A percentile compares a stretch with the other conserved stretches of the same genome.
Conservation (phyloP, 1,140 invertebrate genomes). For the Philopotamus ludificatus region DNA sequence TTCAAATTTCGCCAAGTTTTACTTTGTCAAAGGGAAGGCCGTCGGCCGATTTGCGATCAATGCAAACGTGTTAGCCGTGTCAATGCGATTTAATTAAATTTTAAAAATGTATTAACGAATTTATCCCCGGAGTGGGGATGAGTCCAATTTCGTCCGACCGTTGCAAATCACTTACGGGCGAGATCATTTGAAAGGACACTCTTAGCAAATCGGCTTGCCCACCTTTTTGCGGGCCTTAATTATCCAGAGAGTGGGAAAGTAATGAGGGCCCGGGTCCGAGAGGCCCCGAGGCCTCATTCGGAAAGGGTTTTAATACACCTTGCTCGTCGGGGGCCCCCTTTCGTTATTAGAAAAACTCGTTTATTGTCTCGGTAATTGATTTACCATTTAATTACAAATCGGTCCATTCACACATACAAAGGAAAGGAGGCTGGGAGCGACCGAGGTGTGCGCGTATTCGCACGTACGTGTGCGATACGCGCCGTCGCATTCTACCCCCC, state of each 20-base stretch:
- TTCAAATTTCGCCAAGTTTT: not conserved
- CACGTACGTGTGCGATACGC: too few relatives aligned
- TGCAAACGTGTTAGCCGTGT: not conserved
- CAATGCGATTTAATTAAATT: not conserved
- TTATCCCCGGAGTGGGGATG: not conserved
- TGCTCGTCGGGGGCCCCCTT: not conserved
- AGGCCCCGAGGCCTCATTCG: not conserved
- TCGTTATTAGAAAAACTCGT: not conserved
- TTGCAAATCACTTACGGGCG: constrained; percentile 22
- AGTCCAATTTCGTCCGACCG: constrained; percentile 18
- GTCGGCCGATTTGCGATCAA: not conserved
- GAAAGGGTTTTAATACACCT: not conserved
- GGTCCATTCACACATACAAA: too few relatives aligned
- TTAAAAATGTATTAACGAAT: not conserved
- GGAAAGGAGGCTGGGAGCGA: too few relatives aligned
- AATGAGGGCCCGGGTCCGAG: not conserved
- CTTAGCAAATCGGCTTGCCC: constrained; percentile 17
- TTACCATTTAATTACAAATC: not conserved
- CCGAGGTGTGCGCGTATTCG: not conserved
- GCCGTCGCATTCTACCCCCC: too few relatives aligned
- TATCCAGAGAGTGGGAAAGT: constrained; percentile 3
- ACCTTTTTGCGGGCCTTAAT: constrained; percentile 23
- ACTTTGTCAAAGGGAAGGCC: not conserved
- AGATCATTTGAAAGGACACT: constrained; percentile 25
- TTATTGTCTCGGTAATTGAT: not conserved